Evolutionary conservation across 53 echinoderm and acorn worm genomes (phyloP).

Genomic region (Henricia sp.): DNA sequence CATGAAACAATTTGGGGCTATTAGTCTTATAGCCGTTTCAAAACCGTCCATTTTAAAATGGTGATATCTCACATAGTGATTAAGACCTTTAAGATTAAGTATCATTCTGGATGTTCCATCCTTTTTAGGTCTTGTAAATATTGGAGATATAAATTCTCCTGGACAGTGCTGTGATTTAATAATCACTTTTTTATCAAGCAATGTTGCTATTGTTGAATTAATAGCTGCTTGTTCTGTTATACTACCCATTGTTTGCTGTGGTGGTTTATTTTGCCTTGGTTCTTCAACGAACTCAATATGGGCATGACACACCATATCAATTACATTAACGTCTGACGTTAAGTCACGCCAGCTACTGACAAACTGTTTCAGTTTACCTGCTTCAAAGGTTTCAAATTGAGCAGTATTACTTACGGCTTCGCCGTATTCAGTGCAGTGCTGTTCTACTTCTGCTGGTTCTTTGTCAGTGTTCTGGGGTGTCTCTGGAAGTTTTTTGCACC

Average conservation of each 20-base stretch:
- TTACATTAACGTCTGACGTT: slow-evolving; percentile 42
- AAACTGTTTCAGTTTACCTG: slow-evolving; percentile 66
- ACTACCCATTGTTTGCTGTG: slow-evolving; percentile 11
- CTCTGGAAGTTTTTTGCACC: slow-evolving; percentile 54
- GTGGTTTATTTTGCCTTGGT: slow-evolving; percentile 10
- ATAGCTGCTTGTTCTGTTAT: slow-evolving; percentile 15
- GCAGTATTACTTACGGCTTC: neutral
- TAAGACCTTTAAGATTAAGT: slow-evolving; percentile 38
- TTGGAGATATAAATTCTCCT: slow-evolving; percentile 50
- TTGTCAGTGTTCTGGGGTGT: slow-evolving; percentile 5
- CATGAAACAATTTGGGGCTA: slow-evolving; percentile 42
- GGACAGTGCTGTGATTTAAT: slow-evolving; percentile 27
- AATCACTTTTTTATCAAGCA: slow-evolving; percentile 60
- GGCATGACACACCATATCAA: slow-evolving; percentile 45
- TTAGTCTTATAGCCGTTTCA: slow-evolving; percentile 34
- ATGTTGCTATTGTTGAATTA: slow-evolving; percentile 39
- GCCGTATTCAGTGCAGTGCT: too few species aligned
- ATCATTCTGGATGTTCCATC: slow-evolving; percentile 63
- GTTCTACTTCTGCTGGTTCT: slow-evolving; percentile 2
- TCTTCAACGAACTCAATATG: slow-evolving; percentile 52
- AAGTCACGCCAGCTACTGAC: slow-evolving; percentile 40
- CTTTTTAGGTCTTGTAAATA: too few species aligned
- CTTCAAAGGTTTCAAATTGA: slow-evolving; percentile 28
- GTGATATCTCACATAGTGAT: slow-evolving; percentile 30
- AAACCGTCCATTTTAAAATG: slow-evolving; percentile 62